Evolutionary conservation across 2,888 invertebrate species (phyloP).

Genomic region (Pterostichus niger): DNA sequence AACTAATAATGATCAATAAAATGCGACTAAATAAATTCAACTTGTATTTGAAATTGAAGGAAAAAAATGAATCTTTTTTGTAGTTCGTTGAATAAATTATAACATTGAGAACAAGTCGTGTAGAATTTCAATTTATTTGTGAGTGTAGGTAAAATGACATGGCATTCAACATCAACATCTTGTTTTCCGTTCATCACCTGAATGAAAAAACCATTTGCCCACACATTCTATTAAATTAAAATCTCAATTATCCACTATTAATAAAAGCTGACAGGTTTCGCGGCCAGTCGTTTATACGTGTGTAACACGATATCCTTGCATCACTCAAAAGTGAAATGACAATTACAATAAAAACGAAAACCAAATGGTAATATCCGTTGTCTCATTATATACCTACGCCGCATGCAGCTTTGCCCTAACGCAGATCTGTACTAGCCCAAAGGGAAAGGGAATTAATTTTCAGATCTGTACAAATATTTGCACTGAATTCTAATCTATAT

Average conservation of each 20-base stretch:
- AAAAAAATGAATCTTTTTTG: too few relatives aligned
- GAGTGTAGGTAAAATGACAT: conserved; percentile 37
- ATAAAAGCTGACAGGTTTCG: conserved; percentile 47
- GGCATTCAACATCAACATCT: conserved; percentile 32
- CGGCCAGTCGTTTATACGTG: conserved; percentile 27
- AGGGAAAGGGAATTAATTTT: background rate
- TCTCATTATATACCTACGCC: background rate
- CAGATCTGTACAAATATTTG: too few relatives aligned
- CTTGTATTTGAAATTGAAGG: too few relatives aligned
- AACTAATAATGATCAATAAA: too few relatives aligned
- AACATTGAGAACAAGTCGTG: background rate
- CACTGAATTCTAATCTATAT: too few relatives aligned
- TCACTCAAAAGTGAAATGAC: conserved; percentile 51
- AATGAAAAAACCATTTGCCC: conserved; percentile 37
- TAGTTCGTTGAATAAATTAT: too few relatives aligned
- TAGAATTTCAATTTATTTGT: conserved; percentile 16
- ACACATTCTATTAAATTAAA: conserved; percentile 50
- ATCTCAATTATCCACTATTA: conserved; percentile 49
- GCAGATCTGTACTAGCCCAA: background rate
- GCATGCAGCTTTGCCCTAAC: background rate
- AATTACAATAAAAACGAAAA: conserved; percentile 48
- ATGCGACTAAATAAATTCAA: too few relatives aligned
- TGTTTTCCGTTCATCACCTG: conserved; percentile 35
- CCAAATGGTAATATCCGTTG: conserved; percentile 24
- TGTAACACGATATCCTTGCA: conserved; percentile 53